Conservation (phyloP, 2,797 vertebrate genomes). For the Aulostomus chinensis region DNA sequence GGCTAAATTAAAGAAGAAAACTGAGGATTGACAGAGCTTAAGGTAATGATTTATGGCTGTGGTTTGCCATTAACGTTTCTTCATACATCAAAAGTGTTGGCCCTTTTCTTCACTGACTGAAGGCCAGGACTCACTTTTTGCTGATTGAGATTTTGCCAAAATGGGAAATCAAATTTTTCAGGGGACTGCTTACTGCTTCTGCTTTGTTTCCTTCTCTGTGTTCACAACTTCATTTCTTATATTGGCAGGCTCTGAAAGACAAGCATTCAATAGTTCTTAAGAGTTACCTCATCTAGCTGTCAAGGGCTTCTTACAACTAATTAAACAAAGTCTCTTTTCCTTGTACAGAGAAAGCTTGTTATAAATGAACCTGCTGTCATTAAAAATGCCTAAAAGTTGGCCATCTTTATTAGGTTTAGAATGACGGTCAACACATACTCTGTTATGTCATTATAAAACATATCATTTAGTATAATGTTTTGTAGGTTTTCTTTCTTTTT, state of each 20-base stretch:
- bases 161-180: constrained; percentile 32
- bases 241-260: constrained; percentile 32
- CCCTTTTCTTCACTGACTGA: constrained; percentile 28
- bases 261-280: constrained; percentile 23
- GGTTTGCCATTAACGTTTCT: constrained; percentile 53
- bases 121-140: constrained; percentile 31
- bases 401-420: too few relatives aligned
- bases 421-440: too few relatives aligned
- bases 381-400: too few relatives aligned
- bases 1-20: constrained; percentile 52
- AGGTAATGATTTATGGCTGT: constrained; percentile 61
- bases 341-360: too few relatives aligned
- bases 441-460: too few relatives aligned
- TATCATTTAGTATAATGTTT: too few relatives aligned
- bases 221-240: constrained; percentile 28
- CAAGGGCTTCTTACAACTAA: constrained; percentile 6
- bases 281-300: constrained; percentile 23
- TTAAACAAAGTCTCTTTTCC: too few relatives aligned
- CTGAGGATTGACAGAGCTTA: constrained; percentile 33
- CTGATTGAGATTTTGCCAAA: constrained; percentile 51
- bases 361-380: not conserved
- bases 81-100: constrained; percentile 51
- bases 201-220: constrained; percentile 17
- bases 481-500: too few relatives aligned
- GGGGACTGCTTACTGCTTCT: not conserved